Percentiles rank a stretch among this genome's conserved stretches.
Conservation (phyloP, 2,113 vertebrate genomes). For the Ornithorhynchus anatinus region DNA sequence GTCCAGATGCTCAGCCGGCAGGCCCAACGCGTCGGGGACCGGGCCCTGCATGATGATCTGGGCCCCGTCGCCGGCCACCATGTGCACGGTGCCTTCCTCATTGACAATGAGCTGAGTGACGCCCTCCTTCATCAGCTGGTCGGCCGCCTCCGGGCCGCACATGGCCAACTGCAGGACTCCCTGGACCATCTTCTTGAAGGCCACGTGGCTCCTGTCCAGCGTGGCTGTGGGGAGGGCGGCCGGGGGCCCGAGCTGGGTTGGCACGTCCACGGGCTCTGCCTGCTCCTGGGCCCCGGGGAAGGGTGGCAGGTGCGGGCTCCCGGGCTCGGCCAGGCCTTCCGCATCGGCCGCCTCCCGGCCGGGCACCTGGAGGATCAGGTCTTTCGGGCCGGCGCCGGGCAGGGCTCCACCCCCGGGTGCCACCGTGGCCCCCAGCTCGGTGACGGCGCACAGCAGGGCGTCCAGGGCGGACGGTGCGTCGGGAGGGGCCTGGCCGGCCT, state of each 20-base stretch:
- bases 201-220: constrained; percentile 69
- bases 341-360: constrained; percentile 44
- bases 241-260: constrained; percentile 72
- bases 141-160: constrained; percentile 74
- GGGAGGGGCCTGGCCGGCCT: constrained; percentile 57
- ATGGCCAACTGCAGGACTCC: constrained; percentile 91
- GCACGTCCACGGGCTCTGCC: constrained; percentile 68
- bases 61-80: constrained; percentile 76
- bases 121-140: constrained; percentile 89
- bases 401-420: constrained; percentile 51
- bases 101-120: constrained; percentile 94
- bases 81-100: constrained; percentile 84
- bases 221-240: constrained; percentile 59
- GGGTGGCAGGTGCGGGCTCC: constrained; percentile 61
- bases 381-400: constrained; percentile 43
- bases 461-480: constrained; percentile 88
- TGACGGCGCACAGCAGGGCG: constrained; percentile 91
- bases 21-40: constrained; percentile 50
- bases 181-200: constrained; percentile 83
- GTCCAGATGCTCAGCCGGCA: constrained; percentile 65
- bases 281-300: constrained; percentile 69
- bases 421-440: constrained; percentile 81
- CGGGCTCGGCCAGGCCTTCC: constrained; percentile 1
- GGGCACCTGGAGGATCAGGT: constrained; percentile 61
- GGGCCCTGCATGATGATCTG: constrained; percentile 80